Conservation (phyloP, 2,797 vertebrate species). For the Enteromius unitaeniatus region DNA sequence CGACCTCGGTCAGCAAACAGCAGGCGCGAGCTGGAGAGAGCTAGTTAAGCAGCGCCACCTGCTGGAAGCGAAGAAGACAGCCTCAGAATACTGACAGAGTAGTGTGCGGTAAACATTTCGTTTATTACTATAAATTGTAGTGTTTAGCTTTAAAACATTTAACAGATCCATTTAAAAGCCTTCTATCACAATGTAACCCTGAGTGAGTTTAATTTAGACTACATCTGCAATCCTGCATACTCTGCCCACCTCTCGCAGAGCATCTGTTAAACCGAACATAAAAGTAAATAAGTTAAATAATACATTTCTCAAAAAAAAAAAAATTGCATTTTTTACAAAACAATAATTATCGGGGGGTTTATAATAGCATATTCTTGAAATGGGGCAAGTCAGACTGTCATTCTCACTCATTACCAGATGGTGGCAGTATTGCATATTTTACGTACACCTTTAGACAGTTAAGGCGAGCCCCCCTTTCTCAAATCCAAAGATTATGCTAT, state of each 20-base stretch:
- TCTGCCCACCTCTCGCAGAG: neutral
- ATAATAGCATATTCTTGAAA: neutral
- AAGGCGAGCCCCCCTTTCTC: neutral
- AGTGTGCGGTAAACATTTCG: neutral
- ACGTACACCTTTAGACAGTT: neutral
- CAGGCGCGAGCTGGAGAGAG: neutral
- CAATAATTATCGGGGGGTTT: neutral
- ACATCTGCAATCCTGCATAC: neutral
- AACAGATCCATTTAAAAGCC: neutral
- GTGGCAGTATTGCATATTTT: neutral
- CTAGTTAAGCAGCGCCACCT: conserved; percentile 24
- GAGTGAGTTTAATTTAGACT: neutral
- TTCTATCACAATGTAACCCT: neutral
- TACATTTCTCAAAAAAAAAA: neutral
- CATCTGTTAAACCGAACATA: neutral
- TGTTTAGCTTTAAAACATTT: neutral
- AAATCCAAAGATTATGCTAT: neutral
- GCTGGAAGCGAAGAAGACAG: neutral
- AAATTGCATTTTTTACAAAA: neutral
- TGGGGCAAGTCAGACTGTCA: neutral
- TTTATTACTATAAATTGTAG: neutral
- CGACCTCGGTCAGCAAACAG: neutral
- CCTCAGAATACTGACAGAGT: neutral
- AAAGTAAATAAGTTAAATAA: neutral
- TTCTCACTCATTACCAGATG: neutral